Base-by-base conservation (phyloP, 2,888 invertebrate species). In the Nipponacmea schrenckii region DNA sequence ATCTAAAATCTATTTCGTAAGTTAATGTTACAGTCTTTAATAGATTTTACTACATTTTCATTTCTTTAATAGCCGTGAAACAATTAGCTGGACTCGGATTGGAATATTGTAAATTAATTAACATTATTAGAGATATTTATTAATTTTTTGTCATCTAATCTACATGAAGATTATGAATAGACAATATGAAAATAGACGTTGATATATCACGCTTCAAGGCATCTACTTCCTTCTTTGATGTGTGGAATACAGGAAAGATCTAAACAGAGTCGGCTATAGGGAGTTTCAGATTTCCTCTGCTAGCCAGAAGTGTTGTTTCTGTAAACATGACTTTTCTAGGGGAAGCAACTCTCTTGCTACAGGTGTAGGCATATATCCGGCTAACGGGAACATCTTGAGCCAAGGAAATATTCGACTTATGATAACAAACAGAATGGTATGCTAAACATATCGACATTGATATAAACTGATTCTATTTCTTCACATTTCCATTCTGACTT, bases 281-380 rank as follows among this genome's bases (percentile, higher is more conserved):
- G 56, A 56, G 56, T 56, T 56, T 56, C 56, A 24, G 20, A 15
- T 56, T 56, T 56, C 56, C 12, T 24, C 56, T 56, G 56, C 20
- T 24, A 24, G 56, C 20, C 56, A 56, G 56, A 56, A 20, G 20
- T 56, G 56, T 56, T 56, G 24, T 56, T 56, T 56, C 20, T 56
- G 56, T 56, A 56, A 56, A 56, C 56, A 56, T 56, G 56, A 56
- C 56, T 56, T 56, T 56, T 56, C 20, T 20, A 56, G 24, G 56
- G 56, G 56, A 56, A 56, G 56, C 14, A 56, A 56, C 56, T 56
- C 56, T 56, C 56, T 24, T 56, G 56, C 8, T 56, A 56, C 56
- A 56, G 56, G 24, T 56, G 56, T 56, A 56, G 20, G 56, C 56
- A 56, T 56, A 56, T 56, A 56, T 56, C 56, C 56, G 56, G 56